Base-by-base conservation (phyloP, 1,140 invertebrate genomes). In the Drosophila pandora region DNA sequence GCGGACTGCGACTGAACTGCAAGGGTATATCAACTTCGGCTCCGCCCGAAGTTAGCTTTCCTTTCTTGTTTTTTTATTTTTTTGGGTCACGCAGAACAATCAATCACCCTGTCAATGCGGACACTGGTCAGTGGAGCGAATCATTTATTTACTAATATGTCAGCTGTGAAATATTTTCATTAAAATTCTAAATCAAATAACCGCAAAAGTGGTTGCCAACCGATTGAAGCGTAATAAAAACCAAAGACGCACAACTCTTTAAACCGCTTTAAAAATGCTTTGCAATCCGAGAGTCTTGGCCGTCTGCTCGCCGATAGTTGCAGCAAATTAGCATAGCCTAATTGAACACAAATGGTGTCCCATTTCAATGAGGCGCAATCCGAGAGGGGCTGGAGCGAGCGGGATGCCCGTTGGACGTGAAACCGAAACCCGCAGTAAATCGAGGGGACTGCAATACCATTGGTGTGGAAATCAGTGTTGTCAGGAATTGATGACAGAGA, bases 311-410 rank as follows among this genome's bases (percentile, higher is more conserved):
- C 54, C 39, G 48, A 37, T 55, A 50, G 62, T 75, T 79, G 57
- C 57, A 59, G 58, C 83, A 88, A 88, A 88, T 88, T 88, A 88
- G 83, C 76, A 88, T 83, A 76, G 79, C 84, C 79, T 88, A 88
- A 88, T 88, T 88, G 83, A 88, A 83, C 83, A 79, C 83, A 88
- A 88, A 83, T 76, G 83, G 83, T 84, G 72, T 88, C 83, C 83
- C 68, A 79, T 88, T 88, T 88, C 83, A 78, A 76, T 78, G 63
- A 75, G 67, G 79, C 79, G 61, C 57, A 21, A 61, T 69, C 65
- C 50, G 65, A 69, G 65, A 39, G 10, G n/a, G 28, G 28, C 23
- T 23, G 32, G 37, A 2, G 17, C 21, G 30, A n/a, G 37, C 58
- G 67, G 61, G 49, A 48, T 23, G 49, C 62, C 9, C 8, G 43